Evolutionary conservation across 37 sponge, comb jelly and placozoan species (phyloP).

Genomic region (Axinella damicornis): DNA sequence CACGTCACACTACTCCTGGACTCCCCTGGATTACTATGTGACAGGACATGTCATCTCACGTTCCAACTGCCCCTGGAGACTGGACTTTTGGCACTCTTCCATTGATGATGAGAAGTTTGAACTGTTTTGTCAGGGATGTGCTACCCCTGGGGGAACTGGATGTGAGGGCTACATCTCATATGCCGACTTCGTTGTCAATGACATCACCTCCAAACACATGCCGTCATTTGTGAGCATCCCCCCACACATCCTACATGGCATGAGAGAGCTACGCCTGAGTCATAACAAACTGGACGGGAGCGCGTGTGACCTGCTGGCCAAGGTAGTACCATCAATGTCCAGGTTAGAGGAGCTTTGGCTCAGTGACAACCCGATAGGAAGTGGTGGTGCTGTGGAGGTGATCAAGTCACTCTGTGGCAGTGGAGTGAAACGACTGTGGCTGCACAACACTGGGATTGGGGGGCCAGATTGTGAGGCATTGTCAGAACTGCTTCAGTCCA

Average conservation of each 20-base stretch:
- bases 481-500: not conserved
- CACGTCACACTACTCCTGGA: not conserved
- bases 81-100: not conserved
- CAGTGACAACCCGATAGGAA: constrained; percentile 4
- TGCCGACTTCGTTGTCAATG: not conserved
- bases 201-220: not conserved
- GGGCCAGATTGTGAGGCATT: constrained; percentile 3
- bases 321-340: constrained; percentile 1
- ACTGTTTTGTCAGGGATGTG: not conserved
- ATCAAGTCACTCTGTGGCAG: not conserved
- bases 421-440: not conserved
- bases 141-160: not conserved
- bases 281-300: constrained; percentile 4
- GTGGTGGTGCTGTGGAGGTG: constrained; percentile 27
- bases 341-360: not conserved
- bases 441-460: constrained; percentile 5
- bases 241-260: not conserved
- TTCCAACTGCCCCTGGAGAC: constrained; percentile 12
- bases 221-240: not conserved
- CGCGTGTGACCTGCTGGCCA: constrained; percentile 7
- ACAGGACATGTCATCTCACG: not conserved
- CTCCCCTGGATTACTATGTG: constrained; percentile 11
- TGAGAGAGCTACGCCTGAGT: not conserved
- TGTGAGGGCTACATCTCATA: not conserved
- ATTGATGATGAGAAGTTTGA: constrained; percentile 13